Percentiles rank a stretch among this genome's conserved stretches.
These are phyloP conservation scores for Phycodurus eques DNA, from an alignment of 2,113 vertebrate species.

Conservation along the genomic window DNA sequence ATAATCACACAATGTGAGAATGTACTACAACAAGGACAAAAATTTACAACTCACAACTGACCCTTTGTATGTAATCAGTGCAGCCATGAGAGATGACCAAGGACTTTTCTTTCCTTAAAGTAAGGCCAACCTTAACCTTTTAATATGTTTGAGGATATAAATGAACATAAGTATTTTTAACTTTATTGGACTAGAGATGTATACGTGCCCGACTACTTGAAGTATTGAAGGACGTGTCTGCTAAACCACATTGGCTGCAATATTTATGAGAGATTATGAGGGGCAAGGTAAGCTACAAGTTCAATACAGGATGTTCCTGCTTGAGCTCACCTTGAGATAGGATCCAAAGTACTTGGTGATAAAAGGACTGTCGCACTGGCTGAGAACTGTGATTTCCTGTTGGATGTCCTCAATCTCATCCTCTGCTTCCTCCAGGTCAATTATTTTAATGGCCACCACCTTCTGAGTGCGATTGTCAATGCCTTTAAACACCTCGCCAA, in stretches of 20 bases:
- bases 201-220: background rate
- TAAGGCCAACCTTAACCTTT: background rate
- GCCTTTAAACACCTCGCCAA: constrained; percentile 98
- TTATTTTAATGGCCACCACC: constrained; percentile 98
- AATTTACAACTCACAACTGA: constrained; percentile 14
- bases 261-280: background rate
- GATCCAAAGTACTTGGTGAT: constrained; percentile 98
- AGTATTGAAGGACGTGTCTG: background rate
- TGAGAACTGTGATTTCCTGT: constrained; percentile 98
- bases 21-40: constrained; percentile 19
- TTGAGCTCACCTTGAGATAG: constrained; percentile 89
- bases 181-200: background rate
- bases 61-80: constrained; percentile 6
- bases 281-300: background rate
- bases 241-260: background rate
- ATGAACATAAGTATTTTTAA: background rate
- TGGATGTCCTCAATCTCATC: constrained; percentile 99
- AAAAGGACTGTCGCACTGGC: constrained; percentile 96
- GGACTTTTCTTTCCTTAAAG: background rate
- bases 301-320: background rate
- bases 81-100: background rate
- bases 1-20: constrained; percentile 37
- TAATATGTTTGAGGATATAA: background rate
- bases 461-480: constrained; percentile 97
- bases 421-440: constrained; percentile 97